Conservation (phyloP, 37 sponge, comb jelly and placozoan genomes). For the Amphimedon queenslandica region DNA sequence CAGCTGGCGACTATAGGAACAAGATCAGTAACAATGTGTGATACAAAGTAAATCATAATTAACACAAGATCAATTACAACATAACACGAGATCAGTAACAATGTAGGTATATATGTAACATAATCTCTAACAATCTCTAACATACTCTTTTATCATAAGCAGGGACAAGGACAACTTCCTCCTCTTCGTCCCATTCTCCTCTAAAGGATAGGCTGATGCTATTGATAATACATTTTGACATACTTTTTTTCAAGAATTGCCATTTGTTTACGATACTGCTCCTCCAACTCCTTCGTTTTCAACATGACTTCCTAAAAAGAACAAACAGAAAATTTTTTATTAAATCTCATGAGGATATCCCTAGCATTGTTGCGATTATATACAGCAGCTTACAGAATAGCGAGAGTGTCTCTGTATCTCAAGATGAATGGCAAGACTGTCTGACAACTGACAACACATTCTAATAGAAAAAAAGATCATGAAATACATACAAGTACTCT, state of each 20-base stretch:
- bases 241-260: constrained; percentile 27
- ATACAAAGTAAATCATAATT: no score
- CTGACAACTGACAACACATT: constrained; percentile 53
- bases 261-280: constrained; percentile 1
- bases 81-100: no score
- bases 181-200: constrained; percentile 40
- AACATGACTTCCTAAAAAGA: constrained; percentile 34
- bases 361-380: not conserved
- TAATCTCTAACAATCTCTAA: not conserved
- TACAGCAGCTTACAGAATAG: constrained; percentile 27
- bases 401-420: constrained; percentile 28
- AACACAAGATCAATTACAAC: no score
- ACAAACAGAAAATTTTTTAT: not conserved
- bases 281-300: constrained; percentile 15
- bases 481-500: not conserved
- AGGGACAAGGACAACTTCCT: constrained; percentile 6
- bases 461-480: constrained; percentile 16
- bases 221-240: no score
- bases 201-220: constrained; percentile 9
- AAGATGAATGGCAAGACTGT: constrained; percentile 16
- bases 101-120: no score
- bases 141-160: constrained; percentile 2
- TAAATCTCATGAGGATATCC: no score
- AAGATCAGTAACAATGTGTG: no score
- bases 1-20: not conserved